Evolutionary conservation across 2,113 vertebrate genomes (phyloP).

Genomic region (Synodontis membranacea): DNA sequence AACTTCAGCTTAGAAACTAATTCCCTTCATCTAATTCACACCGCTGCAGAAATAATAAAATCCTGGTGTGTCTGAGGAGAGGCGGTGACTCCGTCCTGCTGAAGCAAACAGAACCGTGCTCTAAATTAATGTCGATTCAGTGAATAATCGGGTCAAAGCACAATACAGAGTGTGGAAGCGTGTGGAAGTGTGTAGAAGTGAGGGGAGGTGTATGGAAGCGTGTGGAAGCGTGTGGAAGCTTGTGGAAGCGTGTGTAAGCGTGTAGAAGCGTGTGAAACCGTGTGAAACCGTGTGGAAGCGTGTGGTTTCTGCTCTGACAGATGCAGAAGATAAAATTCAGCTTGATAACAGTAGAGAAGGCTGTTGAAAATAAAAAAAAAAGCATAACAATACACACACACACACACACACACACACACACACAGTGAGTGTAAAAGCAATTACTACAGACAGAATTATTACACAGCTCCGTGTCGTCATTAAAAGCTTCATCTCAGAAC

Average conservation of each 20-base stretch:
- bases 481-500: background rate
- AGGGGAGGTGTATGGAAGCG: no score
- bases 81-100: background rate
- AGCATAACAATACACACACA: background rate
- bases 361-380: background rate
- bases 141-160: background rate
- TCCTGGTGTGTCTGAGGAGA: background rate
- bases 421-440: background rate
- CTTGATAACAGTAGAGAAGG: background rate
- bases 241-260: no score
- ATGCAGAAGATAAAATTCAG: background rate
- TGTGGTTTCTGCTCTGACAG: background rate
- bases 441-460: background rate
- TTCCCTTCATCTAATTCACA: slow-evolving; percentile 4
- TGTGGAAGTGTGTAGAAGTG: no score
- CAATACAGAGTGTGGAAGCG: background rate
- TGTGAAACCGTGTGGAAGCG: background rate
- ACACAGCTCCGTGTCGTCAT: background rate
- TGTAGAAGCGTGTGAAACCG: no score
- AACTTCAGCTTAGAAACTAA: background rate
- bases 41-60: background rate
- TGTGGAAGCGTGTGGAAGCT: no score
- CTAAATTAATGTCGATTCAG: background rate
- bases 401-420: background rate
- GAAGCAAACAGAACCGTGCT: background rate